Base-by-base conservation (phyloP, 1,140 invertebrate genomes). In the Thaumatotibia leucotreta region DNA sequence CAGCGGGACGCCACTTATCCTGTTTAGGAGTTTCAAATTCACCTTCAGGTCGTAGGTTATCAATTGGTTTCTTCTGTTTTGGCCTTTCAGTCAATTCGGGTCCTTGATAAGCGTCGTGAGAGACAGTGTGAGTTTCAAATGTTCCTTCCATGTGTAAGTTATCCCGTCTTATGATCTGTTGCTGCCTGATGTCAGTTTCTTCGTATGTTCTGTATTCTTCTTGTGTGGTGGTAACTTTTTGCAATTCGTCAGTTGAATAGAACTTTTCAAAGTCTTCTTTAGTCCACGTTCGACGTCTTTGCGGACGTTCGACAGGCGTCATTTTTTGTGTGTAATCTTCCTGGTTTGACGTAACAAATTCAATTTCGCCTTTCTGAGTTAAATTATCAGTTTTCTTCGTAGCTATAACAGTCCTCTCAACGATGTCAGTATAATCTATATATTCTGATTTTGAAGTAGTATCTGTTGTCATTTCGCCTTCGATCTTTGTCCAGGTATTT, bases 401-500 rank as follows among this genome's bases (percentile, higher is more conserved):
- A 65, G 94, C 92, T 66, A 92, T 79, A 66, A 90, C 91, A 24
- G 93, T 93, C 67, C 89, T 88, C 80, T 94, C 93, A 17, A 93
- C 89, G 45, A 88, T 86, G 9, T 89, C 91, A 6, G 89, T 92
- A 73, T 93, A 92, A 82, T 95, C 93, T 35, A 95, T 89, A 76
- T 92, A 95, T 84, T 95, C 94, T 3, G 92, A 92, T 82, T 92
- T 89, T 50, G 89, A 93, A 35, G 94, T 96, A 2, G 94, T 95
- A 76, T 95, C 94, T 61, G 93, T 92, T 29, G 74, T 92, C 84
- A 96, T 93, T 66, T 96, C 95, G 35, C 95, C 94, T 86, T 96
- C 95, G 33, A 95, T 86, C 87, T 96, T 96, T 0, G 95, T 97
- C 92, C 95, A 97, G 3, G 96, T 97, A 77, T 97, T 97, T 58